Conservation (phyloP, 1,140 invertebrate genomes). For the Archivesica marissinica region DNA sequence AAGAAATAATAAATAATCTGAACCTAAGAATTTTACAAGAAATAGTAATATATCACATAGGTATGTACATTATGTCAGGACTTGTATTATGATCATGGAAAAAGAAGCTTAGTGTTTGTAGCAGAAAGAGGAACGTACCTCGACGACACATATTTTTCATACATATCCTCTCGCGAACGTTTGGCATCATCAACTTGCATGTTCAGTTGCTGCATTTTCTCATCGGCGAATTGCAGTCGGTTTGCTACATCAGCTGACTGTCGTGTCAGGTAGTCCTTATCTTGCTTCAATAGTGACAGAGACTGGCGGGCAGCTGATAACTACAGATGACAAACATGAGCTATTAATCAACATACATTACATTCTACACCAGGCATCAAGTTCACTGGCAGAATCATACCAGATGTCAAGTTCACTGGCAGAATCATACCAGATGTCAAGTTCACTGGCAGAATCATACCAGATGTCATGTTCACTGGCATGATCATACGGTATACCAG, state of each 20-base stretch:
- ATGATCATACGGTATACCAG: too few relatives aligned
- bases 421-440: too few relatives aligned
- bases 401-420: too few relatives aligned
- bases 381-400: too few relatives aligned
- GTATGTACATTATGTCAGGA: background rate
- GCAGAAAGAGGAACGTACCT: conserved; percentile 72
- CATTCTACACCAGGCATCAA: too few relatives aligned
- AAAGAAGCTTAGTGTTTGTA: background rate
- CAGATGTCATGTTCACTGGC: too few relatives aligned
- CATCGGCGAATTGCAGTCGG: conserved; percentile 77
- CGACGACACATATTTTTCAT: conserved; percentile 84
- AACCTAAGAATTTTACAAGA: too few relatives aligned
- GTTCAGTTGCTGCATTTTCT: conserved; percentile 77
- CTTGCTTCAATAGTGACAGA: conserved; percentile 81
- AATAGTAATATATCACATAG: background rate
- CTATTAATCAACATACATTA: too few relatives aligned
- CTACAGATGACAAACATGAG: conserved; percentile 70
- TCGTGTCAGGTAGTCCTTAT: conserved; percentile 84
- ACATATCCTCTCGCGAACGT: conserved; percentile 83
- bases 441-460: too few relatives aligned
- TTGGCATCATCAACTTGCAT: conserved; percentile 82
- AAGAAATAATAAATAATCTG: background rate
- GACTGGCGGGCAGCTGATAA: conserved; percentile 80
- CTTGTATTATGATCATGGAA: too few relatives aligned
- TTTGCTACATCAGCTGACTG: conserved; percentile 81